These are phyloP conservation scores for Paramuricea clavata DNA, from an alignment of 92 coral and sea anemone species.

Conservation along the genomic window DNA sequence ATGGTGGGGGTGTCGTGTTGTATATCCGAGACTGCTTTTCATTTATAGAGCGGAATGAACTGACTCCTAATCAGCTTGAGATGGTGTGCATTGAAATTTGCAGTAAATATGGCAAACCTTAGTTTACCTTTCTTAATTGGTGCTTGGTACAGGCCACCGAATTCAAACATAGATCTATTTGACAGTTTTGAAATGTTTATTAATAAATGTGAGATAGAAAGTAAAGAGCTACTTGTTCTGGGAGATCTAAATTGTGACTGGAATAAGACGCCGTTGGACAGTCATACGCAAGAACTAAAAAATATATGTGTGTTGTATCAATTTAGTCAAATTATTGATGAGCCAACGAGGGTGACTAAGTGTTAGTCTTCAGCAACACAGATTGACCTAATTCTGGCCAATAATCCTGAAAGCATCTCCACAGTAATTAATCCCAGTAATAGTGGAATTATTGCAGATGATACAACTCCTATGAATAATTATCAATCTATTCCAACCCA, in stretches of 20 bases:
- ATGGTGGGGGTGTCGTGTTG: background rate
- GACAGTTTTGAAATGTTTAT: constrained; percentile 32
- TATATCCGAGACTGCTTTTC: background rate
- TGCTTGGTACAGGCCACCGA: constrained; percentile 63
- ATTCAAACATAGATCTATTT: constrained; percentile 46
- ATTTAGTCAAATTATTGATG: constrained; percentile 41
- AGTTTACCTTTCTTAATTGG: constrained; percentile 43
- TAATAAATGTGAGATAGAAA: constrained; percentile 48
- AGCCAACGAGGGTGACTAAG: constrained; percentile 60
- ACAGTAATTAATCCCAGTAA: too few relatives aligned
- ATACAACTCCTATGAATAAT: too few relatives aligned
- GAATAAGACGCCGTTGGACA: constrained; percentile 25
- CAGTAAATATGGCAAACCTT: background rate
- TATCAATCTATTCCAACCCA: too few relatives aligned
- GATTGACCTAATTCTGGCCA: background rate
- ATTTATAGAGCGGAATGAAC: background rate
- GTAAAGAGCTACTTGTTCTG: constrained; percentile 35
- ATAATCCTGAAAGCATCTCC: background rate
- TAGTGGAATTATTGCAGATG: too few relatives aligned
- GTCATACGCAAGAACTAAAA: constrained; percentile 36
- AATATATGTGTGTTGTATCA: constrained; percentile 41
- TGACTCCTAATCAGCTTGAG: background rate
- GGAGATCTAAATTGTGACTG: constrained; percentile 58
- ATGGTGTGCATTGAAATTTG: constrained; percentile 35
- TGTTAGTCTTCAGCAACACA: constrained; percentile 14